These are phyloP conservation scores for Mongoloraphidia duomilia DNA, from an alignment of 2,888 invertebrate species.

Conservation along the genomic window DNA sequence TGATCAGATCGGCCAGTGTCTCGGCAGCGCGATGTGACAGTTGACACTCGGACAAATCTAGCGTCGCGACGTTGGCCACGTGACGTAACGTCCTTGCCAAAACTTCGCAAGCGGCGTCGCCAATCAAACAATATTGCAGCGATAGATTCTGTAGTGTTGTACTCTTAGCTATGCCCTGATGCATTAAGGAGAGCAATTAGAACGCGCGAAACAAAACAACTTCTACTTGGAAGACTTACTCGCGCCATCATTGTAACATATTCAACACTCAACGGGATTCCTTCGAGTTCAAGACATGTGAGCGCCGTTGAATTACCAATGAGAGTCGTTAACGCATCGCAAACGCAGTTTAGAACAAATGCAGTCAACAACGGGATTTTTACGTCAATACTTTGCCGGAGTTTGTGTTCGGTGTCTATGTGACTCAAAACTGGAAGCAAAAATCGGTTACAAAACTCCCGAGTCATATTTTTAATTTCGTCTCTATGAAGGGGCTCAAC, in stretches of 20 bases:
- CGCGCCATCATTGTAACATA: slow-evolving; percentile 45
- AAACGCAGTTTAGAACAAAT: neutral
- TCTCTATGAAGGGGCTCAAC: too few relatives aligned
- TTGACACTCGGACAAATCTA: slow-evolving; percentile 56
- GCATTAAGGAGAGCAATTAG: slow-evolving; percentile 10
- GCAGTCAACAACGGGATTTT: slow-evolving; percentile 36
- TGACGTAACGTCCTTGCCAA: slow-evolving; percentile 53
- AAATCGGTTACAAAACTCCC: neutral
- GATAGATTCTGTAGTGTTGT: slow-evolving; percentile 50
- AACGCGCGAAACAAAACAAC: neutral
- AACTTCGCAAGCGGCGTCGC: slow-evolving; percentile 56
- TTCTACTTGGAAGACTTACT: slow-evolving; percentile 24
- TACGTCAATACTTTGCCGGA: slow-evolving; percentile 37
- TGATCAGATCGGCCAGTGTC: slow-evolving; percentile 49
- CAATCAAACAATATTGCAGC: slow-evolving; percentile 50
- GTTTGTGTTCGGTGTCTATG: slow-evolving; percentile 42
- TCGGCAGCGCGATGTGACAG: slow-evolving; percentile 47
- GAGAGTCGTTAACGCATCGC: slow-evolving; percentile 37
- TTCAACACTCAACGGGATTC: slow-evolving; percentile 51
- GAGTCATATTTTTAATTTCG: too few relatives aligned
- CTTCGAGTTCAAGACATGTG: slow-evolving; percentile 49
- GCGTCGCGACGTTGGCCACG: slow-evolving; percentile 47
- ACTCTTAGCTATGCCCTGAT: slow-evolving; percentile 44
- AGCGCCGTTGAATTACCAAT: slow-evolving; percentile 45
- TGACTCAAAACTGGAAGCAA: slow-evolving; percentile 22